Conservation (phyloP, 2,113 vertebrate species). For the Sclerurus mexicanus region DNA sequence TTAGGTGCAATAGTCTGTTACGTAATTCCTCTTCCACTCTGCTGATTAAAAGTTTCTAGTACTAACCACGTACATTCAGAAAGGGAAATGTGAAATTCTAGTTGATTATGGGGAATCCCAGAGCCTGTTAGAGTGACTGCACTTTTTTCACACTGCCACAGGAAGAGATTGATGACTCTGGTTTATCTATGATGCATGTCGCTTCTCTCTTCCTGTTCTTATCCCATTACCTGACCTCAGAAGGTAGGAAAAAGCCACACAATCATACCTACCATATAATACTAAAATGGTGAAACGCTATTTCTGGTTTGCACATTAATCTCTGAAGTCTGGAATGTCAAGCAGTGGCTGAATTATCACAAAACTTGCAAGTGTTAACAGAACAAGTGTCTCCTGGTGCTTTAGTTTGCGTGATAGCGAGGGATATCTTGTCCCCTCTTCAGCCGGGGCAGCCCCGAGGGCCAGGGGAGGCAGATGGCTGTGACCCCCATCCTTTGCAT, state of each 20-base stretch:
- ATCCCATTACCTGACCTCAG: neutral
- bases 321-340: neutral
- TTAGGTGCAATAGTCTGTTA: neutral
- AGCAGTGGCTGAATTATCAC: neutral
- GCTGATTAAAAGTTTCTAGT: slow-evolving; percentile 48
- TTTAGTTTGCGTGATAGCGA: accelerated
- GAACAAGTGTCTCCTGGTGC: neutral
- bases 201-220: slow-evolving; percentile 24
- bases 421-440: neutral
- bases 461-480: neutral
- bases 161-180: slow-evolving; percentile 29
- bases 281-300: neutral
- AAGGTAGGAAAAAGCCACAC: slow-evolving; percentile 19
- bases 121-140: neutral
- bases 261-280: neutral
- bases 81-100: slow-evolving; percentile 35
- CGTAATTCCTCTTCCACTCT: neutral
- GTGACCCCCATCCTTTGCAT: neutral
- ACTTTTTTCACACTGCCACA: neutral
- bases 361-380: neutral
- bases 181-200: slow-evolving; percentile 35
- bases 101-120: slow-evolving; percentile 36
- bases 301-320: neutral
- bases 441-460: neutral
- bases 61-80: neutral